These are phyloP conservation scores for Ormyrus rosae DNA, from an alignment of 2,888 invertebrate genomes.

Conservation along the genomic window DNA sequence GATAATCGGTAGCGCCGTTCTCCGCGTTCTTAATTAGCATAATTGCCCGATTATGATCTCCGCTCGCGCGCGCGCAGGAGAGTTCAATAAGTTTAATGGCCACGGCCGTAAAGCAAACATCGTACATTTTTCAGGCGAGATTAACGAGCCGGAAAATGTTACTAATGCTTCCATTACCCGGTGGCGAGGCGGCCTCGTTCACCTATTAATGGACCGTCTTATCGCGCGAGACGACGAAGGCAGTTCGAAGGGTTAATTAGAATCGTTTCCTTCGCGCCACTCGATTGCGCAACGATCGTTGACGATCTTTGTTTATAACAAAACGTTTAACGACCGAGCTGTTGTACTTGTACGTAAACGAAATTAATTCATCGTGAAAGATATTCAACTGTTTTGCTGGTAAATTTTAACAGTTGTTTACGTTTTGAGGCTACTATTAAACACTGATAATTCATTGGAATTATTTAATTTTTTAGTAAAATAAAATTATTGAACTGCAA, in stretches of 20 bases:
- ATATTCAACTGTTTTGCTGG: too few species aligned
- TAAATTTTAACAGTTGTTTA: too few species aligned
- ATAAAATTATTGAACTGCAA: too few species aligned
- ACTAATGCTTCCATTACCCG: constrained; percentile 50
- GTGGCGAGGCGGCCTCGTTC: constrained; percentile 29
- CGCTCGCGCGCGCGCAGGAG: not conserved
- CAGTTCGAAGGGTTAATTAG: not conserved
- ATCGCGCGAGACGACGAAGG: constrained; percentile 26
- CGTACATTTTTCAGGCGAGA: constrained; percentile 49
- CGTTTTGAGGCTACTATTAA: too few species aligned
- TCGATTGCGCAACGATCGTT: too few species aligned
- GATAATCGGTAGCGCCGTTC: constrained; percentile 36
- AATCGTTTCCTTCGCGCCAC: not conserved
- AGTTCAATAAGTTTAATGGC: constrained; percentile 55
- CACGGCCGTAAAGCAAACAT: constrained; percentile 42
- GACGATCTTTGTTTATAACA: too few species aligned
- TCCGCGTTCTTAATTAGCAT: constrained; percentile 54
- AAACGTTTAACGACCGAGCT: too few species aligned
- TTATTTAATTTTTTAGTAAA: too few species aligned
- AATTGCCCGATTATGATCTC: constrained; percentile 54
- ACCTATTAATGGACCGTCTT: constrained; percentile 41
- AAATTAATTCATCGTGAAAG: too few species aligned
- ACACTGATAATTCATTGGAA: too few species aligned
- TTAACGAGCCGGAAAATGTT: constrained; percentile 57
- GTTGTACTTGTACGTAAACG: too few species aligned